phyloP scores from a whole-genome alignment of 2,888 invertebrate species.

The Acanthosoma haemorrhoidale region DNA sequence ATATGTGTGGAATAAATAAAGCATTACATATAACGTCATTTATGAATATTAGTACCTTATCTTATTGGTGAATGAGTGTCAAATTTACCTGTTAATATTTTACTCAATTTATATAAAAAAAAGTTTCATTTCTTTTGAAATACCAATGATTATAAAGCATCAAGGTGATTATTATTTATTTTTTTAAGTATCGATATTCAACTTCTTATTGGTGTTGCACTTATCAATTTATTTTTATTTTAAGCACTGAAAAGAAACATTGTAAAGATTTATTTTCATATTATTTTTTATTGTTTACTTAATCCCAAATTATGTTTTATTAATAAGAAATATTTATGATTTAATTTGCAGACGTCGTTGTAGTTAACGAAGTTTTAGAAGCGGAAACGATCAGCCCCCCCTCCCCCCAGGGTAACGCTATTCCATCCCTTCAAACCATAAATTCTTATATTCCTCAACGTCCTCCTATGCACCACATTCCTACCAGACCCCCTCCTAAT shows the following conservation, averaged over 20 bases:
- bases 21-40: no score
- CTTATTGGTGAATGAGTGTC: no score
- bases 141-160: no score
- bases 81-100: no score
- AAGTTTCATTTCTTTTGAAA: no score
- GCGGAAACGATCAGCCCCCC: background rate
- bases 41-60: no score
- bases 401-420: constrained; percentile 15
- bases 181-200: background rate
- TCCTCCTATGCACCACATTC: constrained; percentile 9
- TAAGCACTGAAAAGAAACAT: background rate
- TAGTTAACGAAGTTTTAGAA: constrained; percentile 16
- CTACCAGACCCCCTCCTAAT: constrained; percentile 18
- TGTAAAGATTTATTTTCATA: background rate
- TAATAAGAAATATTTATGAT: constrained; percentile 14
- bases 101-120: no score
- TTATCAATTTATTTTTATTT: background rate
- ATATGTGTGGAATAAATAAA: no score
- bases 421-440: constrained; percentile 22
- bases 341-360: constrained; percentile 24
- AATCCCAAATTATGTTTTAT: background rate
- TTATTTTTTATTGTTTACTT: background rate
- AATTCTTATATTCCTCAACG: background rate
- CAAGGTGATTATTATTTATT: background rate
- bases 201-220: background rate